Conservation (phyloP, 1,140 invertebrate genomes). For the Euschistus heros region DNA sequence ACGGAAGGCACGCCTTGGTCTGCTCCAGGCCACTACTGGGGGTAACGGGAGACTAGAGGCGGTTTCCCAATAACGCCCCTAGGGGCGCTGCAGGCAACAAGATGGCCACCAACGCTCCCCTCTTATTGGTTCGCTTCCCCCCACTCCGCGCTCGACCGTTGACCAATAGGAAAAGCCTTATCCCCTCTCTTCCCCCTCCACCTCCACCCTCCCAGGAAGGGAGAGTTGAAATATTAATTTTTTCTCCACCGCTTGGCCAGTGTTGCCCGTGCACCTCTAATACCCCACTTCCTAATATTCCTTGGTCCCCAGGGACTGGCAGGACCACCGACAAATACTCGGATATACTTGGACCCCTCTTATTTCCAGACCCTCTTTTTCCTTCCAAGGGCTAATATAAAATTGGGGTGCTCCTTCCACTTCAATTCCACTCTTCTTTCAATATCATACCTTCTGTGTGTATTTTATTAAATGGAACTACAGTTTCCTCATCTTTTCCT, state of each 20-base stretch:
- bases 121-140: background rate
- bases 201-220: background rate
- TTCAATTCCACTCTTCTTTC: too few relatives aligned
- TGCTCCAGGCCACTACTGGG: conserved; percentile 5
- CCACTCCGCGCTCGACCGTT: background rate
- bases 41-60: background rate
- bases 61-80: background rate
- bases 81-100: background rate
- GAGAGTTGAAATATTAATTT: conserved; percentile 8
- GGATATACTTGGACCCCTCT: background rate
- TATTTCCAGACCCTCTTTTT: too few relatives aligned
- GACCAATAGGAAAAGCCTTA: background rate
- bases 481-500: too few relatives aligned
- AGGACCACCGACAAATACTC: conserved; percentile 5
- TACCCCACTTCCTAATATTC: conserved; percentile 7
- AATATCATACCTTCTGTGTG: too few relatives aligned
- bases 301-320: background rate
- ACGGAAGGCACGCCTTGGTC: background rate
- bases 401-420: too few relatives aligned
- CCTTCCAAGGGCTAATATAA: too few relatives aligned
- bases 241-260: background rate
- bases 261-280: background rate
- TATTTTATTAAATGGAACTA: too few relatives aligned
- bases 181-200: background rate
- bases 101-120: background rate